phyloP scores from a whole-genome alignment of 2,113 vertebrate genomes.

The Leptosomus discolor region DNA sequence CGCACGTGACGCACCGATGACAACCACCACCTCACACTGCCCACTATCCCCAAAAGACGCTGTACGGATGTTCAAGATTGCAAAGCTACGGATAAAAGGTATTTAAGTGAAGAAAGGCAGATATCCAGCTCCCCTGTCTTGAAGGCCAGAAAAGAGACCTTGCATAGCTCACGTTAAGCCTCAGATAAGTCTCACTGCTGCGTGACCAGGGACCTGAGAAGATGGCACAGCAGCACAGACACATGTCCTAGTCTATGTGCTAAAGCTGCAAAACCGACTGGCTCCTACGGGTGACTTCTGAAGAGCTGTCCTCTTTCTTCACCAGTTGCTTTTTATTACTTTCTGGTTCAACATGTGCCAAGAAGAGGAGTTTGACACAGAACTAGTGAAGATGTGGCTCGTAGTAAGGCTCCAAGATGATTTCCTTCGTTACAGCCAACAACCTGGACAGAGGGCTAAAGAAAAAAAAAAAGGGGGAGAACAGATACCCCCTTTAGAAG shows the following conservation, averaged over 20 bases:
- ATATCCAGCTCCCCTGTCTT: not conserved
- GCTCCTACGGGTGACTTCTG: accelerated
- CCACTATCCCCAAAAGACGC: not conserved
- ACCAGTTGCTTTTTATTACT: too few species aligned
- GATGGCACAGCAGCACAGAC: not conserved
- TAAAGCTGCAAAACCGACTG: not conserved
- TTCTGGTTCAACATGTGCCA: not conserved
- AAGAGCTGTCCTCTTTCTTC: not conserved
- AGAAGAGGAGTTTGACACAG: not conserved
- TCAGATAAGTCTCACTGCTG: not conserved
- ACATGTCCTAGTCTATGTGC: not conserved
- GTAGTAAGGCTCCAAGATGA: not conserved
- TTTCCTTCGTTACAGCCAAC: not conserved
- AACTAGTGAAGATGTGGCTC: not conserved
- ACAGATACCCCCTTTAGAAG: too few species aligned
- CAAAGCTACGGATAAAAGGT: not conserved
- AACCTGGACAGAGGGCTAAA: not conserved
- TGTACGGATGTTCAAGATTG: accelerated
- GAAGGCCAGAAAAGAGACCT: not conserved
- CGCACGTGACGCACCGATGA: accelerated
- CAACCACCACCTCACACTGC: not conserved
- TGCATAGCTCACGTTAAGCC: not conserved
- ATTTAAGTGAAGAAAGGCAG: not conserved
- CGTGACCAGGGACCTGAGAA: not conserved
- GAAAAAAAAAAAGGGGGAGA: too few species aligned